Evolutionary conservation across 1,140 invertebrate genomes (phyloP).

Genomic region (Thalassaphorura encarpata): DNA sequence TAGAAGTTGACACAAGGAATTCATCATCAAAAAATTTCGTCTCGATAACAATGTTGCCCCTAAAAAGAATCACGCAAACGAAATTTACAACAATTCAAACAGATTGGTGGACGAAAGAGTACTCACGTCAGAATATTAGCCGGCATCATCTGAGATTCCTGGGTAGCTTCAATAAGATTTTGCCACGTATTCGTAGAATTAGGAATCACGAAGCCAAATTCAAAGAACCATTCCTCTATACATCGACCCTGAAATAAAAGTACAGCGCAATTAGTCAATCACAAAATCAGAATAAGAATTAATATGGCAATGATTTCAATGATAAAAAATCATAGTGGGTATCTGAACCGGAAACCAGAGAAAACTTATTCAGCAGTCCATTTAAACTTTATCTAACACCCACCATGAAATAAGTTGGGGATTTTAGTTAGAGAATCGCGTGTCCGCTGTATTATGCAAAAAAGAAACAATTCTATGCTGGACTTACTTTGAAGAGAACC

Average conservation of each 20-base stretch:
- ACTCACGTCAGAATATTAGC: constrained; percentile 86
- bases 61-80: constrained; percentile 45
- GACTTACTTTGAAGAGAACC: constrained; percentile 57
- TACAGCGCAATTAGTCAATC: no score
- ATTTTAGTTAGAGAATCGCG: no score
- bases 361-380: no score
- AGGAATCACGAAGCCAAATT: constrained; percentile 98
- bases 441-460: not conserved
- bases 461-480: not conserved
- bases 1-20: constrained; percentile 85
- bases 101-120: not conserved
- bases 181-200: constrained; percentile 99
- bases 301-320: no score
- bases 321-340: no score
- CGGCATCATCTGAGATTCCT: constrained; percentile 99
- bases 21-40: constrained; percentile 98
- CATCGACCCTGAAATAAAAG: constrained; percentile 58
- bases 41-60: constrained; percentile 97
- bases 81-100: constrained; percentile 4
- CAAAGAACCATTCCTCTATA: constrained; percentile 96
- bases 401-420: no score
- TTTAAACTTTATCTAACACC: no score
- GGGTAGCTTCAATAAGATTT: constrained; percentile 93
- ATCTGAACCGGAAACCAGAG: no score
- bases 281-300: no score